These are phyloP conservation scores for Macroramphosus scolopax DNA, from an alignment of 2,797 vertebrate genomes.

Conservation along the genomic window DNA sequence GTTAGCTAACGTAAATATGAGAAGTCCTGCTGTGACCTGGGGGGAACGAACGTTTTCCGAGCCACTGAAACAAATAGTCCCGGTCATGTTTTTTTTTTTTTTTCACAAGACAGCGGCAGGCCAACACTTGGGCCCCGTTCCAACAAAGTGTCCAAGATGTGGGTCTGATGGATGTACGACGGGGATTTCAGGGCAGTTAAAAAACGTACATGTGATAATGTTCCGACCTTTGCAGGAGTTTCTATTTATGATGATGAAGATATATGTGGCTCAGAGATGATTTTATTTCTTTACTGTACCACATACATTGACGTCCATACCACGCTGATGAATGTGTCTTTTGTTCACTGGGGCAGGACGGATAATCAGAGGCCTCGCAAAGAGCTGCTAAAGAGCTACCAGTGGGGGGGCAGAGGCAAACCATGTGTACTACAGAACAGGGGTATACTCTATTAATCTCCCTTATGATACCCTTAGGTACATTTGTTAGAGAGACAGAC, in stretches of 20 bases:
- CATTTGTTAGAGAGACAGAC: constrained; percentile 47
- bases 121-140: background rate
- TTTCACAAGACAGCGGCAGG: too few species aligned
- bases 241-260: background rate
- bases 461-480: constrained; percentile 37
- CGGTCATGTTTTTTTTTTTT: constrained; percentile 28
- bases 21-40: constrained; percentile 60
- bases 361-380: background rate
- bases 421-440: too few species aligned
- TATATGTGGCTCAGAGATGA: background rate
- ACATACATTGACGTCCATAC: background rate
- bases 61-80: constrained; percentile 49
- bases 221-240: constrained; percentile 2
- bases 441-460: constrained; percentile 20
- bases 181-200: constrained; percentile 5
- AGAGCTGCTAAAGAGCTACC: constrained; percentile 10
- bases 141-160: constrained; percentile 13
- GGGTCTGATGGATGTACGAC: constrained; percentile 8
- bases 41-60: too few species aligned
- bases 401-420: too few species aligned
- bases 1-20: constrained; percentile 66
- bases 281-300: too few species aligned
- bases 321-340: background rate
- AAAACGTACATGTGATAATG: constrained; percentile 1
- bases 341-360: background rate